A percentile compares a stretch with the other conserved stretches of the same genome.
These are phyloP conservation scores for Myathropa florea DNA, from an alignment of 2,888 invertebrate genomes.

Conservation along the genomic window DNA sequence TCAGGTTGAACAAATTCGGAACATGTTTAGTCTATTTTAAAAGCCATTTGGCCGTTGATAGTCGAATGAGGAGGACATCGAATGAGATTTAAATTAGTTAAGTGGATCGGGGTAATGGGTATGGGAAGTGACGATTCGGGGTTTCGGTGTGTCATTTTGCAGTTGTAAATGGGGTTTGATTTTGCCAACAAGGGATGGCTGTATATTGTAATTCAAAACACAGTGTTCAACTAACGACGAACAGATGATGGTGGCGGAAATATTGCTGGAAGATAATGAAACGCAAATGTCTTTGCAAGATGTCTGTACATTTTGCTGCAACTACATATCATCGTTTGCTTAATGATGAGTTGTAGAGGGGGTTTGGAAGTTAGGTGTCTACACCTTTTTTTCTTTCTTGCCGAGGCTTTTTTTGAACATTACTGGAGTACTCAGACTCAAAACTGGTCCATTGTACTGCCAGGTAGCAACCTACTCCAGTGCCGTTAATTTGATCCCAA, in stretches of 20 bases:
- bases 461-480: too few species aligned
- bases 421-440: too few species aligned
- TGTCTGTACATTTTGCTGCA: not conserved
- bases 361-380: too few species aligned
- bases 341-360: too few species aligned
- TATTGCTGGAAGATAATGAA: not conserved
- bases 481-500: too few species aligned
- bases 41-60: slow-evolving; percentile 61
- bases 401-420: too few species aligned
- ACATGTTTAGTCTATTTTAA: slow-evolving; percentile 70
- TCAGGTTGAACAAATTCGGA: slow-evolving; percentile 70
- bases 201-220: slow-evolving; percentile 65
- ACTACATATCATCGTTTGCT: not conserved
- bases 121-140: slow-evolving; percentile 41
- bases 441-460: too few species aligned
- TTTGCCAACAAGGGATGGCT: slow-evolving; percentile 49
- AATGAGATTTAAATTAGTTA: slow-evolving; percentile 70
- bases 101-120: slow-evolving; percentile 67
- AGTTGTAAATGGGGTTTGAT: slow-evolving; percentile 63
- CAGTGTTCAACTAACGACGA: slow-evolving; percentile 33
- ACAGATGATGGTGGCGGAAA: slow-evolving; percentile 36
- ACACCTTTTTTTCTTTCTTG: too few species aligned
- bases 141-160: slow-evolving; percentile 54
- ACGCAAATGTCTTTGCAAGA: not conserved
- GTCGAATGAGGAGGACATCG: slow-evolving; percentile 44